phyloP scores from a whole-genome alignment of 1,140 invertebrate genomes.

The Ips typographus region DNA sequence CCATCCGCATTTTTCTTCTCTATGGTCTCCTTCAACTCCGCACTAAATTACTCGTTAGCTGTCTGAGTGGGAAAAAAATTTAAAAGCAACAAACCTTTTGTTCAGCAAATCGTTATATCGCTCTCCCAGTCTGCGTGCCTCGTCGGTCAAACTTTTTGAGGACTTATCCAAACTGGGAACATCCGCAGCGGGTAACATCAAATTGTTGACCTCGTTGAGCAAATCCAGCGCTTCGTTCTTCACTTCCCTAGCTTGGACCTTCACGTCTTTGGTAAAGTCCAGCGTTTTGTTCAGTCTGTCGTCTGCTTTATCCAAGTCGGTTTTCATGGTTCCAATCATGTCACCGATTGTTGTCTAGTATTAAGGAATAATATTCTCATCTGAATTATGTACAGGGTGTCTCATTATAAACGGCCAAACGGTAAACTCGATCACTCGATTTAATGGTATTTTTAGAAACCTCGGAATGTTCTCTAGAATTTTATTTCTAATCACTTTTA shows the following conservation, averaged over 20 bases:
- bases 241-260: conserved; percentile 69
- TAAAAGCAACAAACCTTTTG: conserved; percentile 43
- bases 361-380: background rate
- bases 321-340: conserved; percentile 9
- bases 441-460: too few relatives aligned
- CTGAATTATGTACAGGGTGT: too few relatives aligned
- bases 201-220: conserved; percentile 72
- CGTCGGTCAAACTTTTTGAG: conserved; percentile 61
- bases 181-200: conserved; percentile 75
- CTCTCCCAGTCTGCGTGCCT: conserved; percentile 49
- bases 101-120: conserved; percentile 62
- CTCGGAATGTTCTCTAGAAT: too few relatives aligned
- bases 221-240: conserved; percentile 76
- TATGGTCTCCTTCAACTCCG: conserved; percentile 9
- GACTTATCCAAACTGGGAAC: conserved; percentile 66
- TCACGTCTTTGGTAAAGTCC: conserved; percentile 69
- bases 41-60: conserved; percentile 6
- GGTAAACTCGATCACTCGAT: too few relatives aligned
- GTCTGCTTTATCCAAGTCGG: conserved; percentile 61
- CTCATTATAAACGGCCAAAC: too few relatives aligned
- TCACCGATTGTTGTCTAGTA: background rate
- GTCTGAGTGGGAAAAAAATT: background rate
- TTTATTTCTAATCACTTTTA: too few relatives aligned
- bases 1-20: conserved; percentile 51
- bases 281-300: conserved; percentile 68